Evolutionary conservation across 2,797 vertebrate genomes (phyloP), one percentile per base, ranked within the genome.

Genomic region (Chelonia mydas): DNA sequence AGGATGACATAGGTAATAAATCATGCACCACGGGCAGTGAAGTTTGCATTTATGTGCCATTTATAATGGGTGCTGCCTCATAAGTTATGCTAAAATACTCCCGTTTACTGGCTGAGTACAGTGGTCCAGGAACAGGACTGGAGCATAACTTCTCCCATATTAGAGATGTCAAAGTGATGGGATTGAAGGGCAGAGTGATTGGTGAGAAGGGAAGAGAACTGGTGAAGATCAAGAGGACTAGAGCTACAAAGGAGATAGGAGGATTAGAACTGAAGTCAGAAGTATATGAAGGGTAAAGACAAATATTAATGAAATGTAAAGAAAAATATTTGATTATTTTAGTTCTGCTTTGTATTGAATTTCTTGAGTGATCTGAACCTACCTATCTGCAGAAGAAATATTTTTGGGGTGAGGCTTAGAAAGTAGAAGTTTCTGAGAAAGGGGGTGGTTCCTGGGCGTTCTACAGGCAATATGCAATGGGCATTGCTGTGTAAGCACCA

Each of bases 41-140:
- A 61, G 87, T 93, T 92, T 90, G 27, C 27, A n/a, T 50, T 86
- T 45, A 17, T 16, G 41, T 93, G 59, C 59, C 6, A 33, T 90
- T 87, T 59, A 5, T 25, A 10, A 23, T 54, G 54, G 54, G 21
- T 54, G 54, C 54, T 54, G 54, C 54, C 54, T 54, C 54, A 54
- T 96, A 91, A 94, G 41, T 8, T 86, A 0, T 84, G 76, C 23
- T 89, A 41, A 81, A 31, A 5, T 8, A n/a, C 15, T 6, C 65
- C 59, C 89, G 4, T 0, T 0, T 37, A 41, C 19, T 72, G 59
- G 59, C 6, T 23, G n/a, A 72, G 17, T 25, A 41, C 23, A 11
- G 10, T 72, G 21, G 37, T 23, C 25, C 25, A 15, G n/a, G 12
- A 81, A n/a, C n/a, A 86, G 57, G 89, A 5, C 33, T 12, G 1